Conservation (phyloP, 2,113 vertebrate species). For the Parotia lawesii region DNA sequence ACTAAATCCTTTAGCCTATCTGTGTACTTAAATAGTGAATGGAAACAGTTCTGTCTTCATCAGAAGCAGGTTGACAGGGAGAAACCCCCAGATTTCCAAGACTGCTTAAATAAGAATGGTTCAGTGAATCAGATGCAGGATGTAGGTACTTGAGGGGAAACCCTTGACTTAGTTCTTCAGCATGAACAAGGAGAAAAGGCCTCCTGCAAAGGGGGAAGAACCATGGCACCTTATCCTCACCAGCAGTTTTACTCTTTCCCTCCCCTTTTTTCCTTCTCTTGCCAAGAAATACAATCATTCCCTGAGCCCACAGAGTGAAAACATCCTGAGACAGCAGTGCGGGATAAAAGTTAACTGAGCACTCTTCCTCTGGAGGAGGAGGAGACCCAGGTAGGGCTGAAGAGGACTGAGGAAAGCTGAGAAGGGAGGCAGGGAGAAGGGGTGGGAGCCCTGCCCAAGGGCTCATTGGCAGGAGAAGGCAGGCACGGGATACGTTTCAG, state of each 20-base stretch:
- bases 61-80: background rate
- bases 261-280: background rate
- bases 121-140: background rate
- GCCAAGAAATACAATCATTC: background rate
- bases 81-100: background rate
- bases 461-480: background rate
- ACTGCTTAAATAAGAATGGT: background rate
- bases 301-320: background rate
- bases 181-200: background rate
- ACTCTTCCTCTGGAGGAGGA: background rate
- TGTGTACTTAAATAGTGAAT: background rate
- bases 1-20: background rate
- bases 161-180: background rate
- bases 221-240: background rate
- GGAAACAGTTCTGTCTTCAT: background rate
- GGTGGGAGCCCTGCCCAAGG: conserved; percentile 14
- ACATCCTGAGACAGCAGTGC: background rate
- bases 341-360: background rate
- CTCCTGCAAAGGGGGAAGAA: background rate
- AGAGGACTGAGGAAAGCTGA: conserved; percentile 9
- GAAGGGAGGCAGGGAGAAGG: background rate
- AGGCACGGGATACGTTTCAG: conserved; percentile 37
- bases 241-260: background rate
- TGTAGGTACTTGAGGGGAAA: background rate
- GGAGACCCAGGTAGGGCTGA: background rate